These are phyloP conservation scores for Ophioninae sp. DNA, from an alignment of 2,888 invertebrate genomes.

Conservation along the genomic window DNA sequence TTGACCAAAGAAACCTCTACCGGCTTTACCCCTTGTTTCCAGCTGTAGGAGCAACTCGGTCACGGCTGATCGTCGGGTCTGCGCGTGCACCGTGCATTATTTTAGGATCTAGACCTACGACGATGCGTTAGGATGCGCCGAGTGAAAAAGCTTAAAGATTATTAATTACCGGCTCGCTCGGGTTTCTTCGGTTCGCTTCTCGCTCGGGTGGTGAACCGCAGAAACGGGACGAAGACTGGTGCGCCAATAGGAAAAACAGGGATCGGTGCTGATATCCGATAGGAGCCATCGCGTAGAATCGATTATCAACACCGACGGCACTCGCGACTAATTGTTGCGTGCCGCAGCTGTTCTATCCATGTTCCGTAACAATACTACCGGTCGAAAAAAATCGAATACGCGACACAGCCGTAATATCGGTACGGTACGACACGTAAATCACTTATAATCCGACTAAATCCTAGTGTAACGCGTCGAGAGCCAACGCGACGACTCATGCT, in stretches of 20 bases:
- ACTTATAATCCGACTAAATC: constrained; percentile 72
- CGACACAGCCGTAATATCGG: constrained; percentile 65
- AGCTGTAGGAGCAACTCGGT: constrained; percentile 16
- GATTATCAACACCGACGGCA: constrained; percentile 23
- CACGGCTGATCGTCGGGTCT: constrained; percentile 34
- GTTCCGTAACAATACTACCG: neutral
- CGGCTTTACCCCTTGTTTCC: constrained; percentile 40
- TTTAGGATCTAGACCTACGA: constrained; percentile 32
- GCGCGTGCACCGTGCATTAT: constrained; percentile 26
- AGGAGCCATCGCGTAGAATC: constrained; percentile 12
- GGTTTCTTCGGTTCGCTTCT: constrained; percentile 17
- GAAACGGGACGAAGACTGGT: constrained; percentile 24
- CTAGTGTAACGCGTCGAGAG: constrained; percentile 70
- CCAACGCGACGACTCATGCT: constrained; percentile 46
- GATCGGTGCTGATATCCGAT: neutral
- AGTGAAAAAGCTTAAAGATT: constrained; percentile 52
- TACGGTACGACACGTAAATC: constrained; percentile 68
- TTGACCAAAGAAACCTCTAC: constrained; percentile 42
- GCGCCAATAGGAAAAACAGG: constrained; percentile 4
- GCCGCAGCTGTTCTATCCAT: neutral
- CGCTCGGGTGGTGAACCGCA: constrained; percentile 31
- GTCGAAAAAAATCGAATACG: constrained; percentile 65
- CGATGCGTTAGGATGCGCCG: constrained; percentile 11
- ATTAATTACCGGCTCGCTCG: constrained; percentile 45
- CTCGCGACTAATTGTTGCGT: constrained; percentile 57